These are phyloP conservation scores for Microplitis demolitor DNA, from an alignment of 1,140 invertebrate genomes.

Conservation along the genomic window DNA sequence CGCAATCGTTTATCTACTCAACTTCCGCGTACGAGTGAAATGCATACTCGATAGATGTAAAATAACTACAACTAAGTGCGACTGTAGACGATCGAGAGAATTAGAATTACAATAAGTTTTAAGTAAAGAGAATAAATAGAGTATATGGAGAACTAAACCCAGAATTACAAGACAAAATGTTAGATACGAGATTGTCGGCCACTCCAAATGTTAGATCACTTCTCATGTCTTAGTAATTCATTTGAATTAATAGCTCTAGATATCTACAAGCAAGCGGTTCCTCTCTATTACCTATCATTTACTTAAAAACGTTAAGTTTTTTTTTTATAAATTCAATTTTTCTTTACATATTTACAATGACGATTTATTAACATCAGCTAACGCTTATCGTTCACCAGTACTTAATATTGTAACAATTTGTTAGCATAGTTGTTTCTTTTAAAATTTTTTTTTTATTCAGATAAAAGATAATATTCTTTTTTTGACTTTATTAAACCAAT, in stretches of 20 bases:
- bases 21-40: conserved; percentile 24
- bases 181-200: conserved; percentile 27
- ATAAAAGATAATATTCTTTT: neutral
- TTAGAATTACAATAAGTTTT: neutral
- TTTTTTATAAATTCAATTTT: conserved; percentile 10
- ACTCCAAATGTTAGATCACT: conserved; percentile 30
- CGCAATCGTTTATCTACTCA: conserved; percentile 25
- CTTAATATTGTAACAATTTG: neutral
- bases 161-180: neutral
- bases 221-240: conserved; percentile 40
- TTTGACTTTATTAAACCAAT: neutral
- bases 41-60: neutral
- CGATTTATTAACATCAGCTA: neutral
- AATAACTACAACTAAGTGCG: neutral
- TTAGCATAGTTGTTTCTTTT: neutral
- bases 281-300: conserved; percentile 37
- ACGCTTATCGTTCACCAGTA: neutral
- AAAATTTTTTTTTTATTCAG: neutral
- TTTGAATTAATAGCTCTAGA: conserved; percentile 45
- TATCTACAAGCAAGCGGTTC: conserved; percentile 4
- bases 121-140: neutral
- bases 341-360: neutral
- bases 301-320: conserved; percentile 18
- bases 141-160: neutral
- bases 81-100: neutral